Conservation (phyloP, 2,797 vertebrate genomes). For the Liasis olivaceus region DNA sequence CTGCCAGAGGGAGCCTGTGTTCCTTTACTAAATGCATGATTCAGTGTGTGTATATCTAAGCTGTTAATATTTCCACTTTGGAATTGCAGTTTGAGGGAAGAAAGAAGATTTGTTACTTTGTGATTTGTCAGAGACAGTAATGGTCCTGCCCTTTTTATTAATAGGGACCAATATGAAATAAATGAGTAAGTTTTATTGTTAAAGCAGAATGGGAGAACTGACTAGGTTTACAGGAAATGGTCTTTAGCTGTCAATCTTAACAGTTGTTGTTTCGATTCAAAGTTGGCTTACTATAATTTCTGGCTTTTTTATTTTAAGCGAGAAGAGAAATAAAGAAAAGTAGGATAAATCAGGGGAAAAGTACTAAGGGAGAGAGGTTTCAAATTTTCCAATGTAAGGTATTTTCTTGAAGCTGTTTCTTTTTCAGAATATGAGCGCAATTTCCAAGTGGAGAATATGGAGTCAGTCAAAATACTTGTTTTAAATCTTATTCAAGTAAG, state of each 20-base stretch:
- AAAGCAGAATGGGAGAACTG: too few relatives aligned
- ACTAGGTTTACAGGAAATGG: not conserved
- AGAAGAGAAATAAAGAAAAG: not conserved
- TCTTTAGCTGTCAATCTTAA: not conserved
- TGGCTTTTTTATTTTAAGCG: not conserved
- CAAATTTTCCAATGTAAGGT: not conserved
- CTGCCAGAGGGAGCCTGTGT: conserved; percentile 33
- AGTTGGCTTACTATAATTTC: not conserved
- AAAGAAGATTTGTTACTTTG: not conserved
- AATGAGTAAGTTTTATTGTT: not conserved
- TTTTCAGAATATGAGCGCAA: conserved; percentile 2
- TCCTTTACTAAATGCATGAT: not conserved
- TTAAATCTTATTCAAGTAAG: not conserved
- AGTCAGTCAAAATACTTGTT: not conserved
- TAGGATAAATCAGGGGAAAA: not conserved
- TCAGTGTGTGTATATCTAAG: not conserved
- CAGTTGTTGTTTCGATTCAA: not conserved
- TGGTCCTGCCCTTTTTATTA: not conserved
- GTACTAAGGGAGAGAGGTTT: not conserved
- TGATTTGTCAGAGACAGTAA: not conserved
- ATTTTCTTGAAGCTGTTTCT: not conserved
- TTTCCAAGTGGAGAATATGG: not conserved
- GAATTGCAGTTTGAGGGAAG: not conserved
- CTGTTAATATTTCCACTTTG: not conserved
- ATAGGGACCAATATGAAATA: not conserved